Percentiles rank a stretch among this genome's conserved stretches.
phyloP scores from a whole-genome alignment of 2,888 invertebrate genomes.

The Acanthosepion pharaonis region DNA sequence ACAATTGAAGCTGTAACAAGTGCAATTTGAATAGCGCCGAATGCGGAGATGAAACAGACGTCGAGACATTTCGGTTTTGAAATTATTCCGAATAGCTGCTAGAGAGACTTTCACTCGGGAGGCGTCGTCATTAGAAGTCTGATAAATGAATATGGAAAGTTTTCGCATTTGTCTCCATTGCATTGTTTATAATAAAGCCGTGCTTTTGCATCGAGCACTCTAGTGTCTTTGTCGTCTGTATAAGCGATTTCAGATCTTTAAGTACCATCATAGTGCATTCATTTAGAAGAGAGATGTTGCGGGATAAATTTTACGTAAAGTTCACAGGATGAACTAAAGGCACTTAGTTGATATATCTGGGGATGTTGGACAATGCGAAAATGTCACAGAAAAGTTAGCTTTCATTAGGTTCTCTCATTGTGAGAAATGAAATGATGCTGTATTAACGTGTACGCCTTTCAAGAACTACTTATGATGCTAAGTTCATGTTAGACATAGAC shows the following conservation, averaged over 20 bases:
- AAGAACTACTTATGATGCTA: too few relatives aligned
- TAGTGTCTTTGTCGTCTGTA: background rate
- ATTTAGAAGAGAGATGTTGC: accelerated
- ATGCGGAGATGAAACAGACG: background rate
- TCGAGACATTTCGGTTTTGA: background rate
- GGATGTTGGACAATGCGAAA: background rate
- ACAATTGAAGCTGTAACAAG: background rate
- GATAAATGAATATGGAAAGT: background rate
- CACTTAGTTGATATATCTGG: background rate
- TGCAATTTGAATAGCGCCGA: background rate
- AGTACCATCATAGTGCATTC: background rate
- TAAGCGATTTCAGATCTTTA: background rate
- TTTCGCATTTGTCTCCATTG: background rate
- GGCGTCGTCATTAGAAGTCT: background rate
- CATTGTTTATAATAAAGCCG: background rate
- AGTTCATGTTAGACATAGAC: too few relatives aligned
- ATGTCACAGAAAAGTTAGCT: too few relatives aligned
- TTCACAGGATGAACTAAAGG: background rate
- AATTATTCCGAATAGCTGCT: background rate
- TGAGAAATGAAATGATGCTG: too few relatives aligned
- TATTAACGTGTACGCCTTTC: too few relatives aligned
- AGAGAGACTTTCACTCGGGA: background rate
- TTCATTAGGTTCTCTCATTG: too few relatives aligned
- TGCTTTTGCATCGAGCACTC: background rate
- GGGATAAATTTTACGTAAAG: background rate